Evolutionary conservation across 1,140 invertebrate species (phyloP), one percentile per base, ranked within the genome.

Genomic region (Meteorus sp.): DNA sequence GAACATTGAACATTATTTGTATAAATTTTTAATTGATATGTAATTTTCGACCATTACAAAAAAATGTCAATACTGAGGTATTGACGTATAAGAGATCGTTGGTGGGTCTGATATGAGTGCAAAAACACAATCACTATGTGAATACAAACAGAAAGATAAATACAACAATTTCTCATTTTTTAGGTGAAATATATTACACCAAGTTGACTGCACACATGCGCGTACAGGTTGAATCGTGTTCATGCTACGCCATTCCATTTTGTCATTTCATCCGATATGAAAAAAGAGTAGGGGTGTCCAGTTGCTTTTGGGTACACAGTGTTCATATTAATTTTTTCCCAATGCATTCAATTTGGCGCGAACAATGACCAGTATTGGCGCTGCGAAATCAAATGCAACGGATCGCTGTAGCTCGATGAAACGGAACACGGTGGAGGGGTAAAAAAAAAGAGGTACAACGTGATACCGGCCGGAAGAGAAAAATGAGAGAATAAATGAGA

Each of bases 271-370:
- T 20, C 22, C 11, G 22, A 20, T 37, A 54, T 51, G 50, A 60
- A 41, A 48, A 17, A 56, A n/a, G 19, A n/a, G n/a, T n/a, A n/a
- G n/a, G 35, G 43, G 39, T 22, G 35, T 27, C 4, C 54, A 61
- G 54, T 54, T 53, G 60, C 41, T 29, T 56, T 58, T 48, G 50
- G 31, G 22, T 47, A 50, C 33, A 53, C 55, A 62, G 31, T 58
- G 50, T 54, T 57, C 50, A 58, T 58, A 58, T 62, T 58, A 58
- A 57, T 61, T 62, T 62, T 62, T 62, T 62, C 31, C 31, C 55
- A 33, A 62, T 62, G 51, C 29, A 62, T 62, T 62, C 60, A 62
- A 62, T 62, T 62, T 62, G 41, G 60, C 60, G 60, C 58, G 55
- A 62, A 58, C 55, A 62, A 62, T 62, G 55, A 58, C 50, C 50